Evolutionary conservation across 1,140 invertebrate genomes (phyloP), one percentile per base, ranked within the genome.

Genomic region (Ceratoteleas bidentatus): DNA sequence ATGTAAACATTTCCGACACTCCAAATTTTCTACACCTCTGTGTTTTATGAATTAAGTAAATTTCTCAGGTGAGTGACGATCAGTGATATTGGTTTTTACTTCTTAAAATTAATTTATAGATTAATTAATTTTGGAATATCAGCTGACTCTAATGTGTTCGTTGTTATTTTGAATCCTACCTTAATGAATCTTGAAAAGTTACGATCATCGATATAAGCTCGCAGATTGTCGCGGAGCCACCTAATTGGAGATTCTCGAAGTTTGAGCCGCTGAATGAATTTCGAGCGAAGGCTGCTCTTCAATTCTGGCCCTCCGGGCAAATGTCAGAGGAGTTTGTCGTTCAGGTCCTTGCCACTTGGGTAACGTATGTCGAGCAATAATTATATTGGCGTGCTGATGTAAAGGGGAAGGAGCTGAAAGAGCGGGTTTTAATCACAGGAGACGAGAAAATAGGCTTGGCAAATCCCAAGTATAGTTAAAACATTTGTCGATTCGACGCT

Each of bases 391-490:
- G 82, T 81, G 81, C 58, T 73, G 77, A 80, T 84, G 75, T 65
- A 72, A 77, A 69, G 66, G 82, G 56, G 75, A 84, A 84, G 83
- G 65, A 84, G 60, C 49, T 81, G 70, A 68, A 72, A 74, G 79
- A 85, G 76, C 66, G 84, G 53, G 86, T 89, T 90, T 90, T 90
- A 90, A 90, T 90, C 89, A 90, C 86, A 88, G 78, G 85, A 87
- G 87, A 86, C 81, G 76, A 77, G 78, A 83, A 85, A 86, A 84
- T 89, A 88, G 87, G 87, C 87, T 86, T 83, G 80, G 81, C 74
- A 84, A 84, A 72, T 81, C 76, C 43, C 69, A 64, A 83, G 85
- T 87, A 85, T 87, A 87, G 86, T 88, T 89, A 87, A 85, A 89
- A 83, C 87, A 85, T 88, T 88, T 86, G 87, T 86, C 84, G 86